Evolutionary conservation across 2,113 vertebrate genomes (phyloP).

Genomic region (Megalops atlanticus): DNA sequence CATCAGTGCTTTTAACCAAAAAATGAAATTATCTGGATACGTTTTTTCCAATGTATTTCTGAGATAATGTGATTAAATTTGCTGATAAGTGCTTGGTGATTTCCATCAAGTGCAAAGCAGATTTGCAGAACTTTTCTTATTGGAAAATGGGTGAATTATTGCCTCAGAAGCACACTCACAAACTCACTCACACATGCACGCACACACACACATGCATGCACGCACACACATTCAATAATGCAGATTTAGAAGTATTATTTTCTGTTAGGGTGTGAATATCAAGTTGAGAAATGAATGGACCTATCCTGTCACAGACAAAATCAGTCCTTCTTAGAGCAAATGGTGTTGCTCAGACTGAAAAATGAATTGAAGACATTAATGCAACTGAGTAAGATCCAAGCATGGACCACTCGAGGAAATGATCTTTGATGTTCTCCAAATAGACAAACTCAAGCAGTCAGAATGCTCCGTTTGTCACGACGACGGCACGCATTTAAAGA

Average conservation of each 20-base stretch:
- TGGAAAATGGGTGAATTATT: not conserved
- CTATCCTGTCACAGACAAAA: not conserved
- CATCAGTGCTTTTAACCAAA: not conserved
- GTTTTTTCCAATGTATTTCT: not conserved
- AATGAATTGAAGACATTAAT: not conserved
- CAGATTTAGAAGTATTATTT: conserved; percentile 4
- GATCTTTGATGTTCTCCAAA: not conserved
- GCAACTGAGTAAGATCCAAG: not conserved
- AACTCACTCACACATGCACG: not conserved
- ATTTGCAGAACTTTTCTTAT: not conserved
- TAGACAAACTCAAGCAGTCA: not conserved
- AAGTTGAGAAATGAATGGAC: not conserved
- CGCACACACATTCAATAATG: not conserved
- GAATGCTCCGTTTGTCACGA: not conserved
- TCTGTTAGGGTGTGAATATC: not conserved
- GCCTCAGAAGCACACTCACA: not conserved
- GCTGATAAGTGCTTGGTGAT: not conserved
- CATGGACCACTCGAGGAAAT: not conserved
- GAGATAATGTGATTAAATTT: not conserved
- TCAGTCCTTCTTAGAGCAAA: not conserved
- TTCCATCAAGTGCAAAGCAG: not conserved
- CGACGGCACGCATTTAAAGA: no score
- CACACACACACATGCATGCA: no score
- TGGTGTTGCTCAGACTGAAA: not conserved
- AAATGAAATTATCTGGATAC: conserved; percentile 1